Evolutionary conservation across 2,797 vertebrate species (phyloP), one percentile per base, ranked within the genome.

Genomic region (Gobio occitaniae): DNA sequence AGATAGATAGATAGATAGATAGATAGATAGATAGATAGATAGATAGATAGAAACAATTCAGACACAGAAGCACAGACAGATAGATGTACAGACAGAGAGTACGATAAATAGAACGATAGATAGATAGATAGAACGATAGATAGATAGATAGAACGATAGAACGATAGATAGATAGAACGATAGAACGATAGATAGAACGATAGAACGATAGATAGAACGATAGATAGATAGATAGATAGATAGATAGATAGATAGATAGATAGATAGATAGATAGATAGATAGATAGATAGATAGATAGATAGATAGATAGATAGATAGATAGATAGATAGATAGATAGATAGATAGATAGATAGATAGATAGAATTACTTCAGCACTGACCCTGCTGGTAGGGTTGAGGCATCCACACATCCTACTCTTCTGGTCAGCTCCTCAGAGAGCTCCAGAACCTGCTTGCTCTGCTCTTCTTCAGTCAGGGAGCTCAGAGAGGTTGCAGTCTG

Each of bases 391-490:
- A 52, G 17, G 41, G 69, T 72, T 63, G 78, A n/a, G 36, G n/a
- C 86, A 21, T 48, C 19, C 19, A 65, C 32, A 79, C 68, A 79
- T 36, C 12, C 59, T 2, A 79, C 81, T 68, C 75, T 80, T 84
- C 61, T 59, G 38, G n/a, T 87, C 48, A 80, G 52, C 86, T 79
- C 80, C 16, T 83, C 56, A 1, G 82, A 79, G 25, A 86, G 82
- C 48, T 83, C 81, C 19, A 80, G 78, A 66, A 80, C 77, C 32
- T 87, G 77, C 11, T 71, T 84, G 6, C 29, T 52, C 38, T 86
- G 85, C 41, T 86, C 85, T 32, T 82, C 85, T 9, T 87, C 86
- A 0, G 68, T 84, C 32, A 79, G 82, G 41, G 81, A 86, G 36
- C 86, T 74, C 54, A 84, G 15, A 47, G 76, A 87, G 1, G 25